Base-by-base conservation (phyloP, 2,888 invertebrate genomes). In the Sinohyriopsis cumingii region DNA sequence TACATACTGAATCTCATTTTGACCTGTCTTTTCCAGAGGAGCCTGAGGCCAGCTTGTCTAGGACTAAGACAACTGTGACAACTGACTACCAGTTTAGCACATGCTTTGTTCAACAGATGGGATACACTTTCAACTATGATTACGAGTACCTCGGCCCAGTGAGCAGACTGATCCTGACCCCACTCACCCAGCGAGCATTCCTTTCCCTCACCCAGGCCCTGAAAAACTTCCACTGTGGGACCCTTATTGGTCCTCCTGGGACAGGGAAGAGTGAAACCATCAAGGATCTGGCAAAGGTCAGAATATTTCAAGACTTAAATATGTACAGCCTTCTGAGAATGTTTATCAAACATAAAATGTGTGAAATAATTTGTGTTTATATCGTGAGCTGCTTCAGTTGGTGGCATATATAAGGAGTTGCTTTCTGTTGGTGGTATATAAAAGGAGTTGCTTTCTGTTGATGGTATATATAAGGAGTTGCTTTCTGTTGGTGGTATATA, bases 211-310 rank as follows among this genome's bases (percentile, higher is more conserved):
- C 87, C 9, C 86, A 84, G 78, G 83, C 89, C 7, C 69, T 89
- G 57, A 86, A 83, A 73, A 82, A 84, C 67, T 89, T 86, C 77
- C 84, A 88, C 63, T 87, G 87, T 80, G 86, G 87, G 6, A 84
- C 87, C 0, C 77, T 89, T 67, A 78, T 87, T n/a, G 89, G 89
- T 22, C 86, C 86, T 1, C 72, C 85, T 22, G 84, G 86, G 18
- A 84, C 86, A 9, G 89, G 89, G 1, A 89, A 89, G 69, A 84
- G 88, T 19, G 88, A 87, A 66, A 89, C 88, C 53, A 73, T 89
- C 61, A 80, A 80, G 63, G 87, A 89, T 61, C 79, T 89, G 7
- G 77, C 85, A 12, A 86, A 84, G 85, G 89, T 89, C 67, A 54
- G 25, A 33, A 64, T 55, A 15, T 54, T 55, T 61, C 61, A 12